A percentile compares a stretch with the other conserved stretches of the same genome.
Evolutionary conservation across 2,113 vertebrate genomes (phyloP).

Genomic region (Pelodiscus sinensis): DNA sequence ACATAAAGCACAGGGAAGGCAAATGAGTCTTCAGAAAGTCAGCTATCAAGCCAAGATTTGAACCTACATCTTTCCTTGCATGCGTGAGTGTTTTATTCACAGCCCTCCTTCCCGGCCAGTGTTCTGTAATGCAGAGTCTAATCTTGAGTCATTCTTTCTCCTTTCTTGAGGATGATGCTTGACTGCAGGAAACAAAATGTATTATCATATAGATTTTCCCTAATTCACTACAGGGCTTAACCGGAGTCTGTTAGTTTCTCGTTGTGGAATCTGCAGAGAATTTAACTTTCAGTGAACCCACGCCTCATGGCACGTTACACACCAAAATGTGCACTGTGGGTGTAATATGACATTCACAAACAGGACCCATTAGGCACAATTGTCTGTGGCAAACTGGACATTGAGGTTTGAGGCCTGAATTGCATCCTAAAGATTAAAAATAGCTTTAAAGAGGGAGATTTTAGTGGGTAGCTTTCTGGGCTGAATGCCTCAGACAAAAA

Average conservation of each 20-base stretch:
- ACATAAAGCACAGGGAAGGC: rapidly evolving
- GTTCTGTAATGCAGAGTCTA: background rate
- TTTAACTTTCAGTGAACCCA: background rate
- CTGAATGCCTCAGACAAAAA: background rate
- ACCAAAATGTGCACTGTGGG: conserved; percentile 25
- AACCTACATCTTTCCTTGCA: background rate
- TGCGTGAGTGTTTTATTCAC: background rate
- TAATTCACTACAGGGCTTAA: rapidly evolving
- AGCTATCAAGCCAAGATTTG: background rate
- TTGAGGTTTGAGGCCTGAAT: background rate
- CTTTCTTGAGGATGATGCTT: background rate
- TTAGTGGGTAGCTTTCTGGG: background rate
- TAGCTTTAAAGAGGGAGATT: background rate
- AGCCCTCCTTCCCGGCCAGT: rapidly evolving
- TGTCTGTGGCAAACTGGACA: background rate
- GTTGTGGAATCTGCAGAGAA: background rate
- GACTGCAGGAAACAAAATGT: background rate
- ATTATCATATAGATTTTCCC: background rate
- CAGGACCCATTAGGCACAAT: background rate
- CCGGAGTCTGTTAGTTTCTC: background rate
- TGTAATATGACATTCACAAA: background rate
- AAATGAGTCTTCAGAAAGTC: background rate
- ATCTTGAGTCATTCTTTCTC: background rate
- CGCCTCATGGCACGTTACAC: background rate
- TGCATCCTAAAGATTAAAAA: background rate